Base-by-base conservation (phyloP, 2,797 vertebrate species). In the Knipowitschia caucasica region DNA sequence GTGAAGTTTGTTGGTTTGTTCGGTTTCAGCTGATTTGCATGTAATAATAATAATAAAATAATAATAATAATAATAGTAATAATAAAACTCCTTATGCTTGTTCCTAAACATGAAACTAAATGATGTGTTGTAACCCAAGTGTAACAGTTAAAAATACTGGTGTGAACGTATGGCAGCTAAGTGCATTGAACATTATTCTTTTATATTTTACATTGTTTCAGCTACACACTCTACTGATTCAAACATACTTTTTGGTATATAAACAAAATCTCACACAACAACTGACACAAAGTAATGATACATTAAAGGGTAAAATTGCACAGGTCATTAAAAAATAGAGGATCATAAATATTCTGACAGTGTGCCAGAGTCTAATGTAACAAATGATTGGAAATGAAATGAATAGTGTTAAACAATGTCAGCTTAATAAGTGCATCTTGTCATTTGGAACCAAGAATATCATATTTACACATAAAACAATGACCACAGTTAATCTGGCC, bases 171-270 rank as follows among this genome's bases (percentile, higher is more conserved):
- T 26, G 53, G 52, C 50, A 12, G 31, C 25, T 74, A 79, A 84
- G 84, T 85, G 82, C 81, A 75, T 69, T 69, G 67, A 71, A 66
- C 59, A 50, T 34, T n/a, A n/a, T n/a, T n/a, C 5, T 24, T 36
- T 39, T 33, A 30, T 57, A 51, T 64, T 51, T 67, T 69, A 70
- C 51, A 61, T 39, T 72, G 72, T 71, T 65, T 71, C 72, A 77
- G 63, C 73, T 17, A 80, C 51, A 71, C 67, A 77, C 50, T 64
- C 56, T 64, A 53, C 38, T 71, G 47, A 67, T 40, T 69, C 57
- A 69, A 72, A 75, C 56, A 65, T 59, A 57, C 39, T 83, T 87
- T 88, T 89, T 88, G 88, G 85, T 85, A 82, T 86, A 80, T 80
- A 81, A 78, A 88, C 75, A 82, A 50, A 34, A 80, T 46, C 80